Base-by-base conservation (phyloP, 1,140 invertebrate genomes). In the Telenomus remus region DNA sequence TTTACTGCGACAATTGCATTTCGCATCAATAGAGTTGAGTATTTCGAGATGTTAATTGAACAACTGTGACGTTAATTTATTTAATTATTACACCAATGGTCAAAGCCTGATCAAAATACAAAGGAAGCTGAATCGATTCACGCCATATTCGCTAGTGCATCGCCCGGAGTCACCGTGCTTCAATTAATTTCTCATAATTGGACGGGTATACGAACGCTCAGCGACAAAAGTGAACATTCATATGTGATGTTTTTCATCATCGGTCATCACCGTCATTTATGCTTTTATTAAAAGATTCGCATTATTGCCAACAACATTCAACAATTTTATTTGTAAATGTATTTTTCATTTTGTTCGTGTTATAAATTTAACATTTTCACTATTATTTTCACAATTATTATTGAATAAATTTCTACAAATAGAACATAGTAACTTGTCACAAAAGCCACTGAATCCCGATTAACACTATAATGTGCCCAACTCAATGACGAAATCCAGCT, bases 131-230 rank as follows among this genome's bases (percentile, higher is more conserved):
- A 71, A 76, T 72, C 64, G 72, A 79, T 76, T 75, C 68, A 71
- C 69, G 68, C 64, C 72, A 69, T 71, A 68, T 69, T 71, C 60
- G 60, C 66, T 72, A 71, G 68, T 66, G 69, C 61, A 79, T 79
- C 65, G 68, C 72, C 72, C 55, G 63, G 64, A 76, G 72, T 76
- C 60, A 79, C 72, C 59, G 68, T 73, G 66, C 72, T 71, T 56
- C 77, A 76, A 79, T 79, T 76, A 76, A 79, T 76, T 79, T 79
- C 72, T 72, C 77, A 76, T 79, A 76, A 79, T 79, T 79, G 77
- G 73, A 76, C 72, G 64, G 69, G 76, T 72, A 57, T 61, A 61
- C n/a, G n/a, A n/a, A n/a, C 60, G 64, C 49, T 61, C 49, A 70
- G 46, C 66, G 66, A 70, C 66, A 77, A 74, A 74, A 68, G 57